Percentiles rank a stretch among this genome's conserved stretches.
These are phyloP conservation scores for Tachyglossus aculeatus DNA, from an alignment of 2,797 vertebrate genomes.

Conservation along the genomic window DNA sequence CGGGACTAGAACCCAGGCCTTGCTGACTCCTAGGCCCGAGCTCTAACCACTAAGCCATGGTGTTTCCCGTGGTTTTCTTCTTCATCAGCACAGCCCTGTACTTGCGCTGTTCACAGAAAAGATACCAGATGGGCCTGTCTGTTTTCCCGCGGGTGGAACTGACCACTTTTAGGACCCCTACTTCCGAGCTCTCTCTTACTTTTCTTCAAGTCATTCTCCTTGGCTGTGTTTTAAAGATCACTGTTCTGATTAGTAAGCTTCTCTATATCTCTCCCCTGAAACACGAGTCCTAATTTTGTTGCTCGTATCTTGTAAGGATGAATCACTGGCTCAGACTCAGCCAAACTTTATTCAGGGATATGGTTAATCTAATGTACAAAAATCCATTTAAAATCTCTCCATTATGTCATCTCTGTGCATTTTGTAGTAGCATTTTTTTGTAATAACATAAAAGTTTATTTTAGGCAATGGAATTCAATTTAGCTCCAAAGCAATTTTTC, in stretches of 20 bases:
- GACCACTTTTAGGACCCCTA: background rate
- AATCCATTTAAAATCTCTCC: slow-evolving; percentile 20
- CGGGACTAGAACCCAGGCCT: too few relatives aligned
- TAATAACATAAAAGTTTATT: slow-evolving; percentile 30
- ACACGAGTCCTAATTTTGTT: slow-evolving; percentile 24
- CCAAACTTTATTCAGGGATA: background rate
- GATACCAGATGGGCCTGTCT: background rate
- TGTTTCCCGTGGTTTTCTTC: too few relatives aligned
- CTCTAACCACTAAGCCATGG: too few relatives aligned
- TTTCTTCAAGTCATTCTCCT: background rate
- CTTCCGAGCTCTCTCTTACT: slow-evolving; percentile 1
- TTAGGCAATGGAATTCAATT: slow-evolving; percentile 38
- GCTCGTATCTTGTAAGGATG: background rate
- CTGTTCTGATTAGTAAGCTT: background rate
- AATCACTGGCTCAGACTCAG: slow-evolving; percentile 25
- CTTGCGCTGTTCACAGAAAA: too few relatives aligned
- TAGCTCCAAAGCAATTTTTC: slow-evolving; percentile 50
- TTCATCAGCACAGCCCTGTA: too few relatives aligned
- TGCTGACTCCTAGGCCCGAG: too few relatives aligned
- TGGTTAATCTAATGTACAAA: slow-evolving; percentile 21
- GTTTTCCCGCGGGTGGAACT: background rate
- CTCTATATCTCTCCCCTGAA: slow-evolving; percentile 23
- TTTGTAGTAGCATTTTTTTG: slow-evolving; percentile 28
- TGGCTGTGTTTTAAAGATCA: slow-evolving; percentile 16
- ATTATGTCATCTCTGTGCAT: slow-evolving; percentile 19